Evolutionary conservation across 1,140 invertebrate species (phyloP).

Genomic region (Anagrus nilaparvatae): DNA sequence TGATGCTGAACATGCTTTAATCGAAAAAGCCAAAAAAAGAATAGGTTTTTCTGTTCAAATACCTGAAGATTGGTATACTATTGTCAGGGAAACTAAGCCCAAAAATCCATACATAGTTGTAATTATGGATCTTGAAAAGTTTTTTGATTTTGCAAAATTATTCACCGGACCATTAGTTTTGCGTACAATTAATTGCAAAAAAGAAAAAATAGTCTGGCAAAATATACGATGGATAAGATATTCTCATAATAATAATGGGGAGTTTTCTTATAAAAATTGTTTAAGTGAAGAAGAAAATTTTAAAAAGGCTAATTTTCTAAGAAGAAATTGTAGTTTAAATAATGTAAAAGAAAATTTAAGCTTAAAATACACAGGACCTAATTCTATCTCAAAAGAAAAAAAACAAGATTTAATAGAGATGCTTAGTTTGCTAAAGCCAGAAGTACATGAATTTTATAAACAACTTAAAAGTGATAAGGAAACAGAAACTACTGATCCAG

Average conservation of each 20-base stretch:
- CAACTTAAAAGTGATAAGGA: no score
- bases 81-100: neutral
- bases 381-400: no score
- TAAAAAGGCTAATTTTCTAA: no score
- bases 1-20: conserved; percentile 24
- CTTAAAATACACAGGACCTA: no score
- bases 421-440: no score
- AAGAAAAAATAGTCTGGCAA: conserved; percentile 5
- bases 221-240: conserved; percentile 12
- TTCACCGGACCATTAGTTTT: conserved; percentile 7
- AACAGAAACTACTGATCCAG: no score
- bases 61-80: conserved; percentile 14
- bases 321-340: no score
- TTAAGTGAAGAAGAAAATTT: conserved; percentile 10
- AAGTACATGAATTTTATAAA: no score
- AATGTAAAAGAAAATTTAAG: no score
- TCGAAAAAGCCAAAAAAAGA: conserved; percentile 18
- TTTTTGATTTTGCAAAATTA: conserved; percentile 11
- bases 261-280: conserved; percentile 12
- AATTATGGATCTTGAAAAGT: conserved; percentile 4
- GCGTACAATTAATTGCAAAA: conserved; percentile 8
- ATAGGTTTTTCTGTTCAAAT: neutral
- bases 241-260: conserved; percentile 8
- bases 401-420: no score
- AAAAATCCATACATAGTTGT: conserved; percentile 8